Percentiles rank a stretch among this genome's conserved stretches.
These are phyloP conservation scores for Diplazon laetatorius DNA, from an alignment of 2,888 invertebrate genomes.

Conservation along the genomic window DNA sequence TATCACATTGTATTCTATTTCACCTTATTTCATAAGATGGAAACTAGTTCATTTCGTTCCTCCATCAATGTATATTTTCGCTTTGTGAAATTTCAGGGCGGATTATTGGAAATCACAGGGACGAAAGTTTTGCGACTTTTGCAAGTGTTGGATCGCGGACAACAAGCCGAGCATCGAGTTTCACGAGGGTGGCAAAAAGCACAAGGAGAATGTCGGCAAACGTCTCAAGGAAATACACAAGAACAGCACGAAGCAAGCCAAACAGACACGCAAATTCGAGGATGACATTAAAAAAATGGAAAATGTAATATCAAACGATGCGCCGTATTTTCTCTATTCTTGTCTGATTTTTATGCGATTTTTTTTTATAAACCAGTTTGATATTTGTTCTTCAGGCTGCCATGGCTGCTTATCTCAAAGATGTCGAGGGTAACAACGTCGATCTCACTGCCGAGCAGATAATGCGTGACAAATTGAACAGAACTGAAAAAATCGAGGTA, in stretches of 20 bases:
- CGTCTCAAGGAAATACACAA: constrained; percentile 93
- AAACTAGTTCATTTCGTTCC: no score
- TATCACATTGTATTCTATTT: no score
- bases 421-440: constrained; percentile 86
- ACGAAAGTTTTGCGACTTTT: constrained; percentile 97
- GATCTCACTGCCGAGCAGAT: constrained; percentile 83
- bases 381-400: constrained; percentile 86
- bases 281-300: constrained; percentile 94
- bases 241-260: constrained; percentile 91
- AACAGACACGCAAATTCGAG: constrained; percentile 90
- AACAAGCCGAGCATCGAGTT: constrained; percentile 98
- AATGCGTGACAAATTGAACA: constrained; percentile 74
- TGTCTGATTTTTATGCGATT: neutral
- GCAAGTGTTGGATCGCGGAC: constrained; percentile 99
- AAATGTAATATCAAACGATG: constrained; percentile 82
- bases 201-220: constrained; percentile 95
- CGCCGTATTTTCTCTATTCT: constrained; percentile 6
- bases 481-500: constrained; percentile 62
- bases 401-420: constrained; percentile 93
- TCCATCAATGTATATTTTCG: neutral
- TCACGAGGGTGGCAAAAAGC: constrained; percentile 96
- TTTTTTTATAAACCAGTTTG: neutral
- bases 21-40: no score
- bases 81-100: constrained; percentile 86
- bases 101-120: constrained; percentile 99